phyloP scores from a whole-genome alignment of 1,140 invertebrate genomes.

The Latrodectus geometricus region DNA sequence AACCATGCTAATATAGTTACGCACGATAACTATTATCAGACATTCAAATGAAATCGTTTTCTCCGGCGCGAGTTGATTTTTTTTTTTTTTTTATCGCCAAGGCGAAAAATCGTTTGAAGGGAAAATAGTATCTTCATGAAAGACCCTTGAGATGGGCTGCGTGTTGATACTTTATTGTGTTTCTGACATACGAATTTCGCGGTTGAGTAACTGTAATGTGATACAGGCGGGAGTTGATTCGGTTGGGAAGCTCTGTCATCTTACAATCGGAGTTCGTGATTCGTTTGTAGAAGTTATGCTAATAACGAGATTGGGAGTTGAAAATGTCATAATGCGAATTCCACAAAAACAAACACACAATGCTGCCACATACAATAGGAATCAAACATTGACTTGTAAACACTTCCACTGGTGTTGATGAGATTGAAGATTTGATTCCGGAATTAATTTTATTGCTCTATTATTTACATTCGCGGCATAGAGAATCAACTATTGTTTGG shows the following conservation, averaged over 20 bases:
- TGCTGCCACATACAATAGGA: too few relatives aligned
- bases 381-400: too few relatives aligned
- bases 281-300: constrained; percentile 7
- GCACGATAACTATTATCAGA: constrained; percentile 56
- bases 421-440: too few relatives aligned
- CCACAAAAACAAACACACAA: too few relatives aligned
- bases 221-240: constrained; percentile 32
- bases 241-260: constrained; percentile 4
- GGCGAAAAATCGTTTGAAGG: not conserved
- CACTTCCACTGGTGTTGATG: too few relatives aligned
- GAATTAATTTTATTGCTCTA: too few relatives aligned
- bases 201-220: not conserved
- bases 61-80: not conserved
- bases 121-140: not conserved
- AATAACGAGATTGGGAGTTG: not conserved
- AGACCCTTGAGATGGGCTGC: not conserved
- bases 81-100: not conserved
- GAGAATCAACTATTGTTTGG: too few relatives aligned
- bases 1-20: constrained; percentile 45
- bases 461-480: too few relatives aligned
- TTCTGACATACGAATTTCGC: constrained; percentile 23
- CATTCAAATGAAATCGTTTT: constrained; percentile 9
- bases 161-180: not conserved
- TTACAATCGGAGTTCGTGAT: not conserved
- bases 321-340: too few relatives aligned